phyloP scores from a whole-genome alignment of 2,888 invertebrate genomes.

The Choreutis nemorana region DNA sequence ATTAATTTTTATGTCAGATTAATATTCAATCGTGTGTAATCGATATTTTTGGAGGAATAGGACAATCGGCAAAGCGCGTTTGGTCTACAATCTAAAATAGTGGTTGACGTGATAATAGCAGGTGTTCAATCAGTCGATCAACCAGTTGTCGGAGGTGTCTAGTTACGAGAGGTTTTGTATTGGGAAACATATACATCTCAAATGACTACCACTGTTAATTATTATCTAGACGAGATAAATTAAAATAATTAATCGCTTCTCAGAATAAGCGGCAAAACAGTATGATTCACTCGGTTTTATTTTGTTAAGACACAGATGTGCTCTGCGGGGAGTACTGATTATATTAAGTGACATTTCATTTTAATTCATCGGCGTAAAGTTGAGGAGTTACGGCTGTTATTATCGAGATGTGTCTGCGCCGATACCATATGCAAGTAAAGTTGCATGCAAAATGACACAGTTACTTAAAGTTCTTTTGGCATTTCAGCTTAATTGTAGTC shows the following conservation, averaged over 20 bases:
- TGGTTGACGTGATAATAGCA: conserved; percentile 39
- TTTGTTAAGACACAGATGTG: conserved; percentile 35
- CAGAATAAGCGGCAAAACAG: conserved; percentile 59
- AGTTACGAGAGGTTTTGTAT: conserved; percentile 62
- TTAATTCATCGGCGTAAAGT: conserved; percentile 52
- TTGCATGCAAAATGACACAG: too few species aligned
- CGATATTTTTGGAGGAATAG: conserved; percentile 27
- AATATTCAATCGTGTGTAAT: too few species aligned
- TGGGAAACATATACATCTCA: conserved; percentile 63
- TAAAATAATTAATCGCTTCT: conserved; percentile 56
- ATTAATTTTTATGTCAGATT: too few species aligned
- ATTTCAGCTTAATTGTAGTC: too few species aligned
- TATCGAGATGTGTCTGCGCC: too few species aligned
- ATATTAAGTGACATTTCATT: conserved; percentile 60
- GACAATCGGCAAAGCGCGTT: conserved; percentile 8
- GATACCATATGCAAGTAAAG: too few species aligned
- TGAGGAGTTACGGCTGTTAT: conserved; percentile 39
- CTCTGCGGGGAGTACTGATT: conserved; percentile 48
- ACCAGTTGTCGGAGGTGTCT: conserved; percentile 47
- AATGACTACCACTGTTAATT: conserved; percentile 57
- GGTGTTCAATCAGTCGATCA: conserved; percentile 47
- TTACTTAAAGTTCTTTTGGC: too few species aligned
- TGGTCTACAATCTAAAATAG: conserved; percentile 50
- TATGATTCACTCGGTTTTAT: conserved; percentile 49
- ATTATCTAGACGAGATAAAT: conserved; percentile 58